A percentile compares a stretch with the other conserved stretches of the same genome.
Conservation (phyloP, 2,113 vertebrate species). For the Numida meleagris region DNA sequence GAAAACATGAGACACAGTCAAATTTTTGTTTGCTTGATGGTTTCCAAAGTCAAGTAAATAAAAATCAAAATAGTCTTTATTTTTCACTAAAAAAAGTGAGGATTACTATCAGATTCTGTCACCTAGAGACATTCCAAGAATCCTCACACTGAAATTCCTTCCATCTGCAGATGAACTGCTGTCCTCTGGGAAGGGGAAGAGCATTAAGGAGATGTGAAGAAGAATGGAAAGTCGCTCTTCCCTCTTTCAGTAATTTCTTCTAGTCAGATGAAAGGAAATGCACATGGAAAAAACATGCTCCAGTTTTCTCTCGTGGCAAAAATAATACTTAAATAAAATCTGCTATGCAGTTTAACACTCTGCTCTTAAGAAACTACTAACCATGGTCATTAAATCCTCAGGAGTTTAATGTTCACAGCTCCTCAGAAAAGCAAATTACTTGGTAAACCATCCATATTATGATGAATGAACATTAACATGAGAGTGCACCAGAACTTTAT, state of each 20-base stretch:
- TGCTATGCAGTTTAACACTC: background rate
- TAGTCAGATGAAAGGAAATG: slow-evolving; percentile 16
- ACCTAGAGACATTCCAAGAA: background rate
- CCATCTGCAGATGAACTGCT: background rate
- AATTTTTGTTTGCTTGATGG: background rate
- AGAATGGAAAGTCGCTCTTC: slow-evolving; percentile 29
- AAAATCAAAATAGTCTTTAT: background rate
- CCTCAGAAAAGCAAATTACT: background rate
- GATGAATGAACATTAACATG: background rate
- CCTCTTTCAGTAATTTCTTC: background rate
- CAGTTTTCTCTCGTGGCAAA: background rate
- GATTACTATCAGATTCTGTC: background rate
- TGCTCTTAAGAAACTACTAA: background rate
- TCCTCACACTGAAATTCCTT: background rate
- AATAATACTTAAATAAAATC: background rate
- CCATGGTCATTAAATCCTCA: background rate
- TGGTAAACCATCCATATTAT: background rate
- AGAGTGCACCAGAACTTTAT: background rate
- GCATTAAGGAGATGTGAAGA: background rate
- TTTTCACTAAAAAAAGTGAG: background rate
- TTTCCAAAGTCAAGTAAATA: background rate
- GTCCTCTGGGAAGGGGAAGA: background rate
- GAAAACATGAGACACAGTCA: background rate
- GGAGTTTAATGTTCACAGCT: background rate
- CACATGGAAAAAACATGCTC: slow-evolving; percentile 14